These are phyloP conservation scores for Spodoptera exigua DNA, from an alignment of 2,888 invertebrate species.

Conservation along the genomic window DNA sequence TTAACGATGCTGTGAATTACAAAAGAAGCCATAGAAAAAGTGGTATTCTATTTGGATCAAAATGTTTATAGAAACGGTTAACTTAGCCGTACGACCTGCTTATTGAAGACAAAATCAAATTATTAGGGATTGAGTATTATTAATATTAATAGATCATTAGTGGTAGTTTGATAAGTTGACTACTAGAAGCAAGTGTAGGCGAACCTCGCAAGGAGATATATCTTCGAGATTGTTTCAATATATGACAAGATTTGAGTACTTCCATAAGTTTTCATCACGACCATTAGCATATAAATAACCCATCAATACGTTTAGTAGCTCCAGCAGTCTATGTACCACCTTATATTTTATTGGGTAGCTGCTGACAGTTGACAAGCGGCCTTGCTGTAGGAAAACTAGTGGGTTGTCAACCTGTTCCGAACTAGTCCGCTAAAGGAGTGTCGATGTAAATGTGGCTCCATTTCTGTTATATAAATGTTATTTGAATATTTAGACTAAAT, in stretches of 20 bases:
- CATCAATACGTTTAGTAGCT: constrained; percentile 13
- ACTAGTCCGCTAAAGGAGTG: constrained; percentile 28
- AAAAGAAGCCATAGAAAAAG: neutral
- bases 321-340: constrained; percentile 22
- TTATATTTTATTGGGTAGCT: constrained; percentile 36
- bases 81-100: no score
- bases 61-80: no score
- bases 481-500: constrained; percentile 37
- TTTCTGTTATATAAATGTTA: constrained; percentile 36
- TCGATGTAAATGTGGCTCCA: constrained; percentile 17
- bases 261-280: constrained; percentile 18
- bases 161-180: no score
- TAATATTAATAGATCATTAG: no score
- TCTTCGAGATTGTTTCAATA: no score
- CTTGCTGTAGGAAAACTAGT: constrained; percentile 34
- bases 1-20: no score
- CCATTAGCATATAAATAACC: constrained; percentile 54
- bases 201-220: neutral
- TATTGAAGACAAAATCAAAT: no score
- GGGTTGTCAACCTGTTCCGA: constrained; percentile 29
- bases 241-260: constrained; percentile 6
- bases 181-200: no score
- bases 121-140: no score
- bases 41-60: no score
- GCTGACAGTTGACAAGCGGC: constrained; percentile 47